A percentile compares a stretch with the other conserved stretches of the same genome.
phyloP scores from a whole-genome alignment of 2,797 vertebrate genomes.

The Bothrops alternatus region DNA sequence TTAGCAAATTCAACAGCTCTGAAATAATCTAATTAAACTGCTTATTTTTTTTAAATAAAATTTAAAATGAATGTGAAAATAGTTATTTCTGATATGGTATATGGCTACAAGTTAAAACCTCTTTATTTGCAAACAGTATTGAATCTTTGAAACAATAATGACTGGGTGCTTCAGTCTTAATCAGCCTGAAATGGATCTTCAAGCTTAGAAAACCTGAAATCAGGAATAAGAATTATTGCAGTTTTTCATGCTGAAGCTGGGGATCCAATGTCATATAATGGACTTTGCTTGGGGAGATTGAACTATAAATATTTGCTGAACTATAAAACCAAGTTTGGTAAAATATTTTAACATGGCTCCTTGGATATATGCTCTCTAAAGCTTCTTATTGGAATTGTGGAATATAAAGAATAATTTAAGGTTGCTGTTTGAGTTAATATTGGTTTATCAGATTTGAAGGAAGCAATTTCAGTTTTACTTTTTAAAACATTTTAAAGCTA shows the following conservation, averaged over 20 bases:
- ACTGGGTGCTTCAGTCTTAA: neutral
- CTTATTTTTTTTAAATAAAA: neutral
- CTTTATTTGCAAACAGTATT: neutral
- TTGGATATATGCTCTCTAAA: neutral
- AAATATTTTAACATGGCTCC: neutral
- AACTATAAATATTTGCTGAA: neutral
- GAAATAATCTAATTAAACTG: neutral
- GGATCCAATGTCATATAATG: neutral
- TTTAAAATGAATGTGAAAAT: neutral
- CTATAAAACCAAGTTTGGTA: neutral
- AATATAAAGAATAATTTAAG: neutral
- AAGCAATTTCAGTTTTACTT: constrained; percentile 11
- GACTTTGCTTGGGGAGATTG: neutral
- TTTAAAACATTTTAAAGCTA: neutral
- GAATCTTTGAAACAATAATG: neutral
- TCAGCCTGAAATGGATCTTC: neutral
- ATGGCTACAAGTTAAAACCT: neutral
- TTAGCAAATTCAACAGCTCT: neutral
- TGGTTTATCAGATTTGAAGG: neutral
- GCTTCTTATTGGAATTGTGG: neutral
- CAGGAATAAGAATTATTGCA: constrained; percentile 6
- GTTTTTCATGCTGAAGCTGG: constrained; percentile 9
- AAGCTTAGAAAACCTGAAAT: neutral
- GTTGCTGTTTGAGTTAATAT: constrained; percentile 21
- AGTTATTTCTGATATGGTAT: neutral